Percentiles rank a stretch among this genome's conserved stretches.
phyloP scores from a whole-genome alignment of 2,113 vertebrate species.

The Agelaius phoeniceus region DNA sequence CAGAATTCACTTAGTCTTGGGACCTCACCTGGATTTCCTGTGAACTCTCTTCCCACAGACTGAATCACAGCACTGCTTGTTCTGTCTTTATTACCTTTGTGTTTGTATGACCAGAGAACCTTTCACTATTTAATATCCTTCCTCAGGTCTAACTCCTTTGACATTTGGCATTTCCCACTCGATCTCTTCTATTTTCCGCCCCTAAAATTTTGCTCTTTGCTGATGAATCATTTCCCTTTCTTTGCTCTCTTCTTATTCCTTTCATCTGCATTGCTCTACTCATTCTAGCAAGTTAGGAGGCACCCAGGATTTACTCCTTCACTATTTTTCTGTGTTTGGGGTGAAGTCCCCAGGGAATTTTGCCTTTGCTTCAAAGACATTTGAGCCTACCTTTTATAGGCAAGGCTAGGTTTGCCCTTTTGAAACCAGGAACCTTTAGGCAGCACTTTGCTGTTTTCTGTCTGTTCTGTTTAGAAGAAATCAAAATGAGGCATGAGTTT shows the following conservation, averaged over 20 bases:
- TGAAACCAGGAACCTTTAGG: neutral
- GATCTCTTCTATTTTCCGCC: neutral
- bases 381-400: neutral
- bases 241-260: neutral
- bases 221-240: neutral
- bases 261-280: neutral
- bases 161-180: constrained; percentile 31
- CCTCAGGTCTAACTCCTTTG: neutral
- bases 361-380: neutral
- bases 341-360: neutral
- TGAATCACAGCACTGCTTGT: neutral
- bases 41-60: neutral
- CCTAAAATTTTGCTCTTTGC: neutral
- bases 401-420: neutral
- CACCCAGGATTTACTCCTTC: neutral
- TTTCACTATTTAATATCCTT: constrained; percentile 39
- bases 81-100: constrained; percentile 43
- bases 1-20: neutral
- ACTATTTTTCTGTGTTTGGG: neutral
- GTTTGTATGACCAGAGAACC: constrained; percentile 19
- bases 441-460: neutral
- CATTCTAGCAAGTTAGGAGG: neutral
- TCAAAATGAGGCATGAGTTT: neutral
- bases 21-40: neutral
- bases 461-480: constrained; percentile 1